Conservation (phyloP, 2,797 vertebrate species). For the Cyprinella venusta region DNA sequence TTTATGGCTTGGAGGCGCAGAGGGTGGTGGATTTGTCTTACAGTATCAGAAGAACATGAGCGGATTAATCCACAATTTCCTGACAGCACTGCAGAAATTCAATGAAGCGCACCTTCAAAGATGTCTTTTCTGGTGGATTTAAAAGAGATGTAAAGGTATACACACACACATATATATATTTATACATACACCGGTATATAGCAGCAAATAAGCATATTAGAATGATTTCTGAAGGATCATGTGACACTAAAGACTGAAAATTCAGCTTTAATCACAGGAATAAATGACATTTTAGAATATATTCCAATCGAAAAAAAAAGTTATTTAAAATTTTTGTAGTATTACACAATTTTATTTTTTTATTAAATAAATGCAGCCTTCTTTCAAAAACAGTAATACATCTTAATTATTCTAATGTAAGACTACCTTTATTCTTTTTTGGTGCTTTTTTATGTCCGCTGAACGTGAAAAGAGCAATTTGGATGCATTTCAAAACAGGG, state of each 20-base stretch:
- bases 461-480: background rate
- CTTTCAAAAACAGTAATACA: background rate
- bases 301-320: background rate
- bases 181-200: too few relatives aligned
- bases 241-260: background rate
- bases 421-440: background rate
- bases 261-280: background rate
- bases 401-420: background rate
- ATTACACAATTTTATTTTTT: background rate
- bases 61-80: constrained; percentile 15
- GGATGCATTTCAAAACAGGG: background rate
- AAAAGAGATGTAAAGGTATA: background rate
- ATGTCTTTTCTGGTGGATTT: background rate
- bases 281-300: background rate
- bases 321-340: too few relatives aligned
- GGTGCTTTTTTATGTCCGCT: background rate
- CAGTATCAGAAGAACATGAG: constrained; percentile 9
- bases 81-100: constrained; percentile 23
- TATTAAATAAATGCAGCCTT: background rate
- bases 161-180: background rate
- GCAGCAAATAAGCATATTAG: background rate
- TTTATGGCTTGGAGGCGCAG: constrained; percentile 29
- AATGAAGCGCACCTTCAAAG: constrained; percentile 2
- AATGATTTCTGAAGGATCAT: too few relatives aligned
- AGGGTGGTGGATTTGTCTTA: constrained; percentile 15